These are phyloP conservation scores for Synanthedon tipuliformis DNA, from an alignment of 2,888 invertebrate genomes.

Conservation along the genomic window DNA sequence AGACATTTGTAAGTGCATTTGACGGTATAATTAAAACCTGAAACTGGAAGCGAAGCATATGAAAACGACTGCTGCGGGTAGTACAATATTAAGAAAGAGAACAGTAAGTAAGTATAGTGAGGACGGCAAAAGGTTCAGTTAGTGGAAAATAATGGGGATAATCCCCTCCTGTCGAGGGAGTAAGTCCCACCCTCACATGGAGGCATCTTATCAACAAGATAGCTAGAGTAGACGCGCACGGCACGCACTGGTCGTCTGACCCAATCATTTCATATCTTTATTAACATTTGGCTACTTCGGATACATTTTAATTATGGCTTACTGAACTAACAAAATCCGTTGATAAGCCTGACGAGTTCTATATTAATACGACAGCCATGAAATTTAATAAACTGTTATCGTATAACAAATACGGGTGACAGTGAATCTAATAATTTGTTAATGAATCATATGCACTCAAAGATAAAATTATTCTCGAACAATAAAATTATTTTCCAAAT, in stretches of 20 bases:
- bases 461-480: conserved; percentile 16
- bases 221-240: conserved; percentile 45
- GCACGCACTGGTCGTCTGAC: conserved; percentile 40
- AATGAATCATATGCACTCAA: conserved; percentile 40
- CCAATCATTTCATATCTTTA: conserved; percentile 48
- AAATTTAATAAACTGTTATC: conserved; percentile 63
- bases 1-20: not conserved
- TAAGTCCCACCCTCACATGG: conserved; percentile 23
- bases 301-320: conserved; percentile 48
- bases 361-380: conserved; percentile 41
- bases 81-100: not conserved
- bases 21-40: not conserved
- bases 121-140: conserved; percentile 21
- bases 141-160: conserved; percentile 54
- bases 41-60: not conserved
- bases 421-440: conserved; percentile 40
- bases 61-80: not conserved
- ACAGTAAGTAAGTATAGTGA: not conserved
- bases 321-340: conserved; percentile 33
- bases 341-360: conserved; percentile 38
- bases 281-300: conserved; percentile 40
- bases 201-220: conserved; percentile 48
- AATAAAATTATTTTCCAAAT: conserved; percentile 9
- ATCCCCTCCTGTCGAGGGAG: conserved; percentile 38
- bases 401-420: conserved; percentile 38